Evolutionary conservation across 35 echinoderm and acorn worm genomes (phyloP).

Genomic region (Ophiothrix spiculata): DNA sequence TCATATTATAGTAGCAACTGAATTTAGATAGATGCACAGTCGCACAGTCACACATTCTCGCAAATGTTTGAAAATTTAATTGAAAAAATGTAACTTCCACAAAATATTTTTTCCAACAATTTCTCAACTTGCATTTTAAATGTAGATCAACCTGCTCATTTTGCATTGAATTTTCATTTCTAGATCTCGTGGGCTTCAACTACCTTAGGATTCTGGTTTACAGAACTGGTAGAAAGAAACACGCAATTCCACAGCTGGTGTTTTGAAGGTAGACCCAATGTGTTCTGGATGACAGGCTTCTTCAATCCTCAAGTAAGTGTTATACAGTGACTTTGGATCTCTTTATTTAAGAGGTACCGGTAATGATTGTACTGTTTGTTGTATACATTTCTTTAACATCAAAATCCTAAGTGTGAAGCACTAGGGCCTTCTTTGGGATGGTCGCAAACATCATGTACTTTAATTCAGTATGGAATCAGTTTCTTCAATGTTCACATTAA

Average conservation of each 20-base stretch:
- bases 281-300: constrained; percentile 99
- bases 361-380: background rate
- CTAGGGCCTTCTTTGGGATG: too few relatives aligned
- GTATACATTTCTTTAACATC: background rate
- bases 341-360: background rate
- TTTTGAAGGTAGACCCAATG: constrained; percentile 94
- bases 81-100: too few relatives aligned
- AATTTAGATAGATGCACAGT: too few relatives aligned
- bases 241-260: constrained; percentile 83
- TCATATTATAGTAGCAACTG: too few relatives aligned
- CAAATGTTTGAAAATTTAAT: too few relatives aligned
- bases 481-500: background rate
- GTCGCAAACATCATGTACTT: background rate
- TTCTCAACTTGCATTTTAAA: too few relatives aligned
- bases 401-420: too few relatives aligned
- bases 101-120: too few relatives aligned
- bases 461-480: background rate
- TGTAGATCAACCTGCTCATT: too few relatives aligned
- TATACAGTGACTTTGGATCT: background rate
- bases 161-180: too few relatives aligned
- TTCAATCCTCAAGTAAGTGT: constrained; percentile 96
- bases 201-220: constrained; percentile 99
- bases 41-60: too few relatives aligned
- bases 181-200: constrained; percentile 97
- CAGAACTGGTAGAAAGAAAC: constrained; percentile 88